Evolutionary conservation across 1,140 invertebrate species (phyloP).

Genomic region (Phthorimaea operculella): DNA sequence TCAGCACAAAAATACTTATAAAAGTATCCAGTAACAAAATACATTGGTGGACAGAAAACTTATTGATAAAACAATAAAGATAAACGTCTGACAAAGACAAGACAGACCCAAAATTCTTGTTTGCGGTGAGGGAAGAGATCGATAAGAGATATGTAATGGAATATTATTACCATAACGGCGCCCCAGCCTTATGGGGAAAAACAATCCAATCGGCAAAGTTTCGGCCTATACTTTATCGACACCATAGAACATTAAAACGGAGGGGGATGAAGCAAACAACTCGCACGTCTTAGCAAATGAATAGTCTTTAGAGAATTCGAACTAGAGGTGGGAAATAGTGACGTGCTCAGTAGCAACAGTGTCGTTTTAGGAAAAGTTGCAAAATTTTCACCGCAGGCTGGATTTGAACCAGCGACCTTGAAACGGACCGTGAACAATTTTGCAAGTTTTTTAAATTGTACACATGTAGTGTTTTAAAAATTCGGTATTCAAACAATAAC

Average conservation of each 20-base stretch:
- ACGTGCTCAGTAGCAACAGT: background rate
- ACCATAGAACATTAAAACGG: background rate
- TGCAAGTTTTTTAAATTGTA: too few species aligned
- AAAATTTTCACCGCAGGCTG: too few species aligned
- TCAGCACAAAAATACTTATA: too few species aligned
- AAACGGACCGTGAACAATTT: too few species aligned
- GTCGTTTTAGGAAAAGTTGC: too few species aligned
- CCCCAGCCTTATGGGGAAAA: background rate
- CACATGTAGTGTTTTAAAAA: too few species aligned
- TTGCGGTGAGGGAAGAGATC: background rate
- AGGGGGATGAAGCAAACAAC: background rate
- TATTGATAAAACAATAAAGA: slow-evolving; percentile 1
- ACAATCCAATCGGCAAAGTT: background rate
- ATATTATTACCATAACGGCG: background rate
- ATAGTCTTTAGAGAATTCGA: slow-evolving; percentile 10
- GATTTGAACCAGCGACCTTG: too few species aligned
- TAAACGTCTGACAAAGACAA: background rate
- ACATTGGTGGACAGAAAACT: background rate
- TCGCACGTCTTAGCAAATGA: slow-evolving; percentile 9
- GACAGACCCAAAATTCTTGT: background rate
- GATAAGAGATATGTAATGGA: background rate
- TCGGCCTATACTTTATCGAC: background rate
- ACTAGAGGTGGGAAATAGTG: background rate
- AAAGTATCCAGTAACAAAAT: too few species aligned
- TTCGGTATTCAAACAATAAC: too few species aligned